Evolutionary conservation across 2,888 invertebrate species (phyloP).

Genomic region (Megaustenia siamemsis): DNA sequence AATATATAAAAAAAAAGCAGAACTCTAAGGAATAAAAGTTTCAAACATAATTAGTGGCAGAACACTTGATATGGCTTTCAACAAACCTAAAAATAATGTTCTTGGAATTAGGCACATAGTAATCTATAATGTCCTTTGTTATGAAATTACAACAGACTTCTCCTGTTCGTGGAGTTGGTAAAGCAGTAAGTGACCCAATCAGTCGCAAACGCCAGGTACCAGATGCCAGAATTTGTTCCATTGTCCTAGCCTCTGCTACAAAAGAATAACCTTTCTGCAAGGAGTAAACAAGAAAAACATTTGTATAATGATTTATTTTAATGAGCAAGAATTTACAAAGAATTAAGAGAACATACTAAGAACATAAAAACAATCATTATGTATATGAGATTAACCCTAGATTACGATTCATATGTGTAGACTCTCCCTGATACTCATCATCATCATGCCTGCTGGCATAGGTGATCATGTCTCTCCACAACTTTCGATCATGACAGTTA

Average conservation of each 20-base stretch:
- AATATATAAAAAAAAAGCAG: background rate
- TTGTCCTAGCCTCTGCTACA: slow-evolving; percentile 78
- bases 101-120: slow-evolving; percentile 78
- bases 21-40: background rate
- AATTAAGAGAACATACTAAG: background rate
- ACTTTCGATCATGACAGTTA: no score
- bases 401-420: no score
- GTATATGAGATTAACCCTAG: no score
- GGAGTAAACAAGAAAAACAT: slow-evolving; percentile 2
- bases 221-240: slow-evolving; percentile 71
- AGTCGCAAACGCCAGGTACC: slow-evolving; percentile 79
- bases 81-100: slow-evolving; percentile 76
- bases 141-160: slow-evolving; percentile 77
- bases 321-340: background rate
- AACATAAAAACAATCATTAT: no score
- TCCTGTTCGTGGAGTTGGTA: slow-evolving; percentile 72
- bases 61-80: background rate
- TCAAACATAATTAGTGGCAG: background rate
- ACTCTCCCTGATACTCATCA: no score
- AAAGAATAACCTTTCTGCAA: slow-evolving; percentile 79
- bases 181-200: slow-evolving; percentile 78
- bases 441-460: no score
- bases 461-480: no score
- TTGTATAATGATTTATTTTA: background rate
- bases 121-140: slow-evolving; percentile 77